These are phyloP conservation scores for Phylloscopus whistleri DNA, from an alignment of 2,113 vertebrate genomes.

Conservation along the genomic window DNA sequence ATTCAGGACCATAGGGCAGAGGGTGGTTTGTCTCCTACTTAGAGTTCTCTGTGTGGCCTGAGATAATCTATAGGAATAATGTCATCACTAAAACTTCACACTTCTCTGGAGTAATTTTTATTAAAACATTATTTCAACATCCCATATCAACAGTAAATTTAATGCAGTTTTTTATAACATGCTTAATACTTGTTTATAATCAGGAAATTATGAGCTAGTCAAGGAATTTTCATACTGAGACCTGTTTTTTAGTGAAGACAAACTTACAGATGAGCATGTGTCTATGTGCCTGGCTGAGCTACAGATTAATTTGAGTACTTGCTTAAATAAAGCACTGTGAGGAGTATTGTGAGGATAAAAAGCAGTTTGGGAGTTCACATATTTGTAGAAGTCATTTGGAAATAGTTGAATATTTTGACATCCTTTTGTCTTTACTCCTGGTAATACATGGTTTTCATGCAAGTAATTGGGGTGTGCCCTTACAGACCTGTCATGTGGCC, in stretches of 20 bases:
- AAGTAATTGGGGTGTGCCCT: not conserved
- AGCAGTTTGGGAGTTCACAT: not conserved
- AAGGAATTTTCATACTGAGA: not conserved
- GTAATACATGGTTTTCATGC: not conserved
- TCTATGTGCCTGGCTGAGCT: not conserved
- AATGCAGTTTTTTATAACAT: not conserved
- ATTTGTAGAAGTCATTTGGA: not conserved
- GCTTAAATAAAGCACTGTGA: not conserved
- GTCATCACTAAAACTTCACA: not conserved
- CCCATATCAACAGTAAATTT: not conserved
- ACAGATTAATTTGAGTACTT: not conserved
- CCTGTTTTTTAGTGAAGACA: not conserved
- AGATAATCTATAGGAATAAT: not conserved
- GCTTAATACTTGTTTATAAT: not conserved
- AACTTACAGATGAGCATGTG: not conserved
- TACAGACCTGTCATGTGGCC: not conserved
- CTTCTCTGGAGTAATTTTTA: not conserved
- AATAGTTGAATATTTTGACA: not conserved
- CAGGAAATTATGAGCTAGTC: not conserved
- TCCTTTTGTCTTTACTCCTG: not conserved
- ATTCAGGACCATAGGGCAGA: not conserved
- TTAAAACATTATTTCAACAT: not conserved
- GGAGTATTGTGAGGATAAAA: not conserved
- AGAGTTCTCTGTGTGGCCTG: not conserved
- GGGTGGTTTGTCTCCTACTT: not conserved